Evolutionary conservation across 2,888 invertebrate species (phyloP).

Genomic region (Trissolcus brochymenae): DNA sequence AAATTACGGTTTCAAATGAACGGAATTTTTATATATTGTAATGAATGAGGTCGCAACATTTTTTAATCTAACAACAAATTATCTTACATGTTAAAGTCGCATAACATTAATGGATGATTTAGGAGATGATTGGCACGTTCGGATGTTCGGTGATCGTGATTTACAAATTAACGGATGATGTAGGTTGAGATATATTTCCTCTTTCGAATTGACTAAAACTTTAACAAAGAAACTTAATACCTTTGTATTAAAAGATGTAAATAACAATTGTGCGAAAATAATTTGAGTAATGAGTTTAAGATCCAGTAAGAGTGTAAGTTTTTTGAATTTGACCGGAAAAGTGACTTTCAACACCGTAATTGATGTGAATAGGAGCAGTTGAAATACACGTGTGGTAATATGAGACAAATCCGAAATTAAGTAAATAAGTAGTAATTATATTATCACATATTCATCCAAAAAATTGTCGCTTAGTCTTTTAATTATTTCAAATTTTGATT

Average conservation of each 20-base stretch:
- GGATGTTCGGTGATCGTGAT: neutral
- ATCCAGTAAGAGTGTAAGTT: conserved; percentile 28
- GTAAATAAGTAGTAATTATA: too few species aligned
- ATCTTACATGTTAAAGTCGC: neutral
- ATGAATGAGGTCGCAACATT: conserved; percentile 7
- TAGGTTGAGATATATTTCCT: too few species aligned
- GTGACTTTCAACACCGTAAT: conserved; percentile 51
- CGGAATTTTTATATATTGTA: conserved; percentile 36
- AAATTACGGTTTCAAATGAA: conserved; percentile 29
- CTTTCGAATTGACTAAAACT: neutral
- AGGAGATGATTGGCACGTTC: neutral
- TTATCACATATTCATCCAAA: too few species aligned
- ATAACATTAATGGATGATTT: neutral
- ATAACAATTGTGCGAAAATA: neutral
- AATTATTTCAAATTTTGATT: too few species aligned
- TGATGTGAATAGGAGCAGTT: conserved; percentile 41
- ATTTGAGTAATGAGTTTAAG: conserved; percentile 36
- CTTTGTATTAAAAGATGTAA: conserved; percentile 20
- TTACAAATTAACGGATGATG: neutral
- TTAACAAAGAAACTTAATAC: neutral
- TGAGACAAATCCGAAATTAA: too few species aligned
- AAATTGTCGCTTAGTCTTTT: too few species aligned
- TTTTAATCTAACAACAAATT: neutral
- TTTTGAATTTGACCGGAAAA: conserved; percentile 41
- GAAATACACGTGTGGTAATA: too few species aligned